Evolutionary conservation across 2,797 vertebrate species (phyloP), one percentile per base, ranked within the genome.

Genomic region (Catamblyrhynchus diadema): DNA sequence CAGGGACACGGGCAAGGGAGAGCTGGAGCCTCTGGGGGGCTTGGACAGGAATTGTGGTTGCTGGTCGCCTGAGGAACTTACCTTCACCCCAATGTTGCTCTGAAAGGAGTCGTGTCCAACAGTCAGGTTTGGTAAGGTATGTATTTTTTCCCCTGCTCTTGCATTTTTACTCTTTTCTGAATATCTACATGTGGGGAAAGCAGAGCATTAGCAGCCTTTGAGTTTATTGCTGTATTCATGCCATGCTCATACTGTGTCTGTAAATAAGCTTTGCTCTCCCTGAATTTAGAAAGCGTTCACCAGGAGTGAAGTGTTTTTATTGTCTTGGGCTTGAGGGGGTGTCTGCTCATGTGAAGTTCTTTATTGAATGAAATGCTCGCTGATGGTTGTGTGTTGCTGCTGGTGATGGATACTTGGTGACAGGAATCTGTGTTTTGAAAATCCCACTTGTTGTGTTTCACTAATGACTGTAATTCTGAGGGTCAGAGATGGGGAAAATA

Each of bases 81-180:
- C 90, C 88, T 94, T 81, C 94, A 88, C 73, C 67, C 95, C 95
- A 95, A 97, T 98, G 98, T 96, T 93, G 94, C 91, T 96, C 92
- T 98, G 96, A 98, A 96, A 93, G 37, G 0, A 88, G 80, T 90
- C 50, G 79, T 90, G 69, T 93, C 82, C 86, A 82, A 30, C 92
- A 61, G 77, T 96, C 73, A 89, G 75, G 60, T 92, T 86, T 95
- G 88, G 86, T 92, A 97, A 98, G 98, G 98, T 98, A 97, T 25
- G 96, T 82, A 5, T 32, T 50, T 86, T 35, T 54, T 2, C 27
- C 32, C 47, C 30, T 67, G 6, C 25, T 67, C 41, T 89, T 88
- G 6, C 33, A 28, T 90, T 82, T 77, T 74, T 81, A 5, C 48
- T 80, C 24, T 85, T 72, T 85, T 83, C 14, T 71, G 12, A 53